Evolutionary conservation across 2,113 vertebrate genomes (phyloP).

Genomic region (Pachypanchax playfairii): DNA sequence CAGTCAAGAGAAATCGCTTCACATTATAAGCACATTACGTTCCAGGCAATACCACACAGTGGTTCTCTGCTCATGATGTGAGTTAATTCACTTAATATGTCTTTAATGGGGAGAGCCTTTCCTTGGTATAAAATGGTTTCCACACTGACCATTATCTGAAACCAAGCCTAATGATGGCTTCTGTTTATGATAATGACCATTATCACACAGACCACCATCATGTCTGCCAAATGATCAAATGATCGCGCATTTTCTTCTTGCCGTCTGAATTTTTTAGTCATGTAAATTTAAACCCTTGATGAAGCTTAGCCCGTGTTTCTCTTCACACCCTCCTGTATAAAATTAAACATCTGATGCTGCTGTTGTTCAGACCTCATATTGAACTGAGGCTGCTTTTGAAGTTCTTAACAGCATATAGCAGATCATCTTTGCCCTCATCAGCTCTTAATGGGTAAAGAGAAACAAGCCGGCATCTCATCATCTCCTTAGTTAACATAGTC

Average conservation of each 20-base stretch:
- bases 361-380: slow-evolving; percentile 66
- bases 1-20: slow-evolving; percentile 74
- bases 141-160: slow-evolving; percentile 80
- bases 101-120: slow-evolving; percentile 77
- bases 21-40: slow-evolving; percentile 78
- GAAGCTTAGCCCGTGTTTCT: slow-evolving; percentile 45
- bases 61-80: slow-evolving; percentile 70
- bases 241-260: slow-evolving; percentile 71
- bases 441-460: slow-evolving; percentile 53
- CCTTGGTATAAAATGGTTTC: slow-evolving; percentile 76
- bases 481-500: slow-evolving; percentile 59
- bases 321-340: slow-evolving; percentile 52
- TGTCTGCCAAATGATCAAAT: slow-evolving; percentile 78
- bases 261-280: slow-evolving; percentile 72
- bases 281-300: slow-evolving; percentile 73
- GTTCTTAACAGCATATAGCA: slow-evolving; percentile 57
- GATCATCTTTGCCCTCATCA: slow-evolving; percentile 61
- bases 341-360: slow-evolving; percentile 59
- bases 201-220: slow-evolving; percentile 74
- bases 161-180: slow-evolving; percentile 79
- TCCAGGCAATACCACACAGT: slow-evolving; percentile 70
- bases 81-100: slow-evolving; percentile 81
- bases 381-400: slow-evolving; percentile 71
- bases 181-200: slow-evolving; percentile 78
- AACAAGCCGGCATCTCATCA: slow-evolving; percentile 36